Percentiles rank a stretch among this genome's conserved stretches.
phyloP scores from a whole-genome alignment of 2,797 vertebrate genomes.

The Scolopax bukidnonensis region DNA sequence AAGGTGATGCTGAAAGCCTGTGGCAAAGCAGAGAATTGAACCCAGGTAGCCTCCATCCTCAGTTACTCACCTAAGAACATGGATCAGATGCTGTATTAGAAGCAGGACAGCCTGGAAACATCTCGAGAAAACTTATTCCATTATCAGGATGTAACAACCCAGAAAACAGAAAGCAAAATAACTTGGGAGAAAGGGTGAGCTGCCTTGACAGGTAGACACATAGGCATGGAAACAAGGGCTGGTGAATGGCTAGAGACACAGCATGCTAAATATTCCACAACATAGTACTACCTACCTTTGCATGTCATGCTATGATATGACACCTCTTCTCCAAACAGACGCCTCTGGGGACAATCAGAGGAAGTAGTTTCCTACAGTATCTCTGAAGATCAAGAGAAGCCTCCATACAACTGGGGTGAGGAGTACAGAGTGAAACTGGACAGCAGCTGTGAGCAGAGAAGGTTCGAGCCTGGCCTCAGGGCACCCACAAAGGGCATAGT shows the following conservation, averaged over 20 bases:
- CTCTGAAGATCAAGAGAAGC: not conserved
- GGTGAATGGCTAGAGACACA: not conserved
- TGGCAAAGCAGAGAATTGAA: not conserved
- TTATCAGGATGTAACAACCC: not conserved
- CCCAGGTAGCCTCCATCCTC: not conserved
- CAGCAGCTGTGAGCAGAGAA: not conserved
- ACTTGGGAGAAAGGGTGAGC: not conserved
- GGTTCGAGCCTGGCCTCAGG: not conserved
- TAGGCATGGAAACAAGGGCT: not conserved
- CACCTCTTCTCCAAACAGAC: not conserved
- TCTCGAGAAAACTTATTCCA: not conserved
- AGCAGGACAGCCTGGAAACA: not conserved
- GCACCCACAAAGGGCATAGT: not conserved
- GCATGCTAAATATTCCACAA: not conserved
- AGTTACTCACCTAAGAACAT: not conserved
- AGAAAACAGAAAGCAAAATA: not conserved
- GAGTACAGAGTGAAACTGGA: not conserved
- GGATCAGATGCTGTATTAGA: not conserved
- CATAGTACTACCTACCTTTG: accelerated
- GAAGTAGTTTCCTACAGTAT: not conserved
- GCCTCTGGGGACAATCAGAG: not conserved
- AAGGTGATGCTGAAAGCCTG: not conserved
- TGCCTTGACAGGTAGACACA: not conserved
- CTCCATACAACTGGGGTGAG: not conserved
- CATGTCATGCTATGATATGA: not conserved